Evolutionary conservation across 1,140 invertebrate species (phyloP), one percentile per base, ranked within the genome.

Genomic region (Propsilocerus akamusi): DNA sequence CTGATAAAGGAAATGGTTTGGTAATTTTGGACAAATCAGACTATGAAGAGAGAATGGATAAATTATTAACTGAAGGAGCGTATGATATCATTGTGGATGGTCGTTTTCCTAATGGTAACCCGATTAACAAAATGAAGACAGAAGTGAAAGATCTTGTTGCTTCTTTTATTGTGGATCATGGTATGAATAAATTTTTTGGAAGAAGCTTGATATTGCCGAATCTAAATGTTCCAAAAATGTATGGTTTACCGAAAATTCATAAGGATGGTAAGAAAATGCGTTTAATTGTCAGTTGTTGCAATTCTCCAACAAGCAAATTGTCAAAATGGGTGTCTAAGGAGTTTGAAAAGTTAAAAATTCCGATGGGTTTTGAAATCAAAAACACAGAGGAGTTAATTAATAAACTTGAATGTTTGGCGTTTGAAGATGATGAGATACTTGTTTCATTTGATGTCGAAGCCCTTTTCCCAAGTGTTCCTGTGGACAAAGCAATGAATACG

Each of bases 211-310:
- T 47, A 24, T 12, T 47, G 5, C 22, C 22, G 7, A 47, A 47
- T 23, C 46, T 24, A 5, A 24, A 23, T 20, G 46, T 47, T 22
- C 46, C 46, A 24, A 47, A 47, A 24, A 47, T 47, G 46, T 47
- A 47, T 23, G 46, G 46, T 22, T 47, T 47, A 22, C 46, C 46
- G 22, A 47, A 47, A 47, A 23, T 47, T 7, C 46, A 47, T n/a
- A 47, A 47, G 25, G 5, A 5, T 6, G 46, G 46, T 5, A 24
- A 47, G 25, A 47, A 47, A 47, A 47, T 47, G 20, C 46, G 46
- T 7, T 24, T 24, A 47, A 47, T 47, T 47, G 46, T 47, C 25
- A 24, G 20, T 11, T 24, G 25, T 23, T 12, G 12, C 12, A 22
- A 14, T 22, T 47, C 46, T 7, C 46, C 46, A 8, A 7, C 25